Percentiles rank a stretch among this genome's conserved stretches.
Conservation (phyloP, 2,888 invertebrate genomes). For the Epinotia bilunana region DNA sequence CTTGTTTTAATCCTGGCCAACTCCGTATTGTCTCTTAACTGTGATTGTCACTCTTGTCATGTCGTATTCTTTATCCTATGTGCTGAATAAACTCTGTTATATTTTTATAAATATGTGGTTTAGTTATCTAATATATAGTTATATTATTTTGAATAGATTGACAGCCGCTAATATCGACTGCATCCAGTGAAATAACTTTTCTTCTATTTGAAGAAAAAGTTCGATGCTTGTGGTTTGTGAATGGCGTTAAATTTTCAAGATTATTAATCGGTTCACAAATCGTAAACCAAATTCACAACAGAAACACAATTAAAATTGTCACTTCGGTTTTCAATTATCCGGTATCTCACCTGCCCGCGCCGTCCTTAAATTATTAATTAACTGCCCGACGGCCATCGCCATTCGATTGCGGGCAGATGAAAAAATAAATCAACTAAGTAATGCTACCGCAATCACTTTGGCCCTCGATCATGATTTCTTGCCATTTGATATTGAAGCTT, state of each 20-base stretch:
- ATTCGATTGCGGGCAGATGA: conserved; percentile 70
- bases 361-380: conserved; percentile 80
- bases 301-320: conserved; percentile 53
- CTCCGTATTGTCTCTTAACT: too few relatives aligned
- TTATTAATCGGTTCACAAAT: not conserved
- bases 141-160: too few relatives aligned
- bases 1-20: too few relatives aligned
- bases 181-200: too few relatives aligned
- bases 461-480: conserved; percentile 14
- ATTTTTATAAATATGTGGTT: too few relatives aligned
- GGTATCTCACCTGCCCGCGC: conserved; percentile 51
- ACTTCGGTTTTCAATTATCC: conserved; percentile 56
- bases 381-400: conserved; percentile 68
- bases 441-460: conserved; percentile 22
- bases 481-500: conserved; percentile 1
- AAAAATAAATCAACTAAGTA: conserved; percentile 73
- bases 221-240: not conserved
- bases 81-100: too few relatives aligned
- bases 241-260: not conserved
- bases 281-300: not conserved
- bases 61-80: too few relatives aligned
- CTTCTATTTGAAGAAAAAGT: too few relatives aligned
- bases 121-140: too few relatives aligned
- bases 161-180: too few relatives aligned
- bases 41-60: too few relatives aligned